These are phyloP conservation scores for Crossaster papposus DNA, from an alignment of 53 echinoderm and acorn worm species.

Conservation along the genomic window DNA sequence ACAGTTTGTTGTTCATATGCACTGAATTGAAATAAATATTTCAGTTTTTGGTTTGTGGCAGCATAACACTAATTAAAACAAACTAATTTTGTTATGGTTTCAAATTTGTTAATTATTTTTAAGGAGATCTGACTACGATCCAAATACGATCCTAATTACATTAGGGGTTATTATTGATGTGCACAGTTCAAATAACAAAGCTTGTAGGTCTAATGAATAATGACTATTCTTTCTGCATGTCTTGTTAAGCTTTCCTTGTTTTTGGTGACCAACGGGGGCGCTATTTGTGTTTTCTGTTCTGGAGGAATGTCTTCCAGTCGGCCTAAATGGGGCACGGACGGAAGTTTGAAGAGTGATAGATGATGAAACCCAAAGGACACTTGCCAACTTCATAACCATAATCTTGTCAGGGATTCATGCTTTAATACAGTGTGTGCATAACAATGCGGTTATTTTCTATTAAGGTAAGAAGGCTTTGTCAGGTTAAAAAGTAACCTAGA, in stretches of 20 bases:
- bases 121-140: too few relatives aligned
- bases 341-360: slow-evolving; percentile 17
- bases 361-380: background rate
- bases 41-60: too few relatives aligned
- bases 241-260: background rate
- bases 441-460: background rate
- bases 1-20: too few relatives aligned
- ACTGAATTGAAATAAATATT: too few relatives aligned
- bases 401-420: background rate
- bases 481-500: background rate
- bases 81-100: too few relatives aligned
- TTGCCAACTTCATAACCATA: slow-evolving; percentile 9
- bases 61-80: too few relatives aligned
- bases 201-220: background rate
- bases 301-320: slow-evolving; percentile 33
- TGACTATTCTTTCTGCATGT: background rate
- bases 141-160: too few relatives aligned
- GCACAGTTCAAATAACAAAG: background rate
- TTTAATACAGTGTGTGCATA: background rate
- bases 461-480: background rate
- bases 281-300: background rate
- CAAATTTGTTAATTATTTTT: too few relatives aligned
- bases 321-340: background rate
- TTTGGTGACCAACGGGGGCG: background rate
- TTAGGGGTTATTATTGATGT: too few relatives aligned